Evolutionary conservation across 2,113 vertebrate species (phyloP).

Genomic region (Phyllostomus hastatus): DNA sequence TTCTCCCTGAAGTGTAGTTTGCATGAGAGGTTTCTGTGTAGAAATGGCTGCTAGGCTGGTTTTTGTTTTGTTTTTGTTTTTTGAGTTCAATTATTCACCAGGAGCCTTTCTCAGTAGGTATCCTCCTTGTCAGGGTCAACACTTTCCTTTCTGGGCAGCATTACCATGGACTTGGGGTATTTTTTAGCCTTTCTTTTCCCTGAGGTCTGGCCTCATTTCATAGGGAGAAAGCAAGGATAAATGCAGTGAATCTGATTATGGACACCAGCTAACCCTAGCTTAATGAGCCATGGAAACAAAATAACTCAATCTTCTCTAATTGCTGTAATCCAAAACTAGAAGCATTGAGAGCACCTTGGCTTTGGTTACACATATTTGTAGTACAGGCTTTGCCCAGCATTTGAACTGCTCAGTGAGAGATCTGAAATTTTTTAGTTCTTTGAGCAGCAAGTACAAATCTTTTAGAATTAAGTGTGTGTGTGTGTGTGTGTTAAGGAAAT

Average conservation of each 20-base stretch:
- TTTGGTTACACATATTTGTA: conserved; percentile 39
- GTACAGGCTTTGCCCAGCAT: neutral
- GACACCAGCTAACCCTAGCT: conserved; percentile 19
- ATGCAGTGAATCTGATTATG: conserved; percentile 57
- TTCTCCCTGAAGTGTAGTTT: neutral
- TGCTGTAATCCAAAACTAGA: conserved; percentile 41
- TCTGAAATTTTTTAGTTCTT: neutral
- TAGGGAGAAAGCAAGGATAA: neutral
- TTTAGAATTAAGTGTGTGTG: neutral
- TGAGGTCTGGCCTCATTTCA: conserved; percentile 28
- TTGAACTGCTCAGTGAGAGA: neutral
- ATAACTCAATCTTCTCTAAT: conserved; percentile 44
- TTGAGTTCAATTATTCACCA: neutral
- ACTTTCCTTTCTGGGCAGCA: conserved; percentile 14
- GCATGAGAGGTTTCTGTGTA: neutral
- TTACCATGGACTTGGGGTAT: neutral
- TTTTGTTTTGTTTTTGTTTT: neutral
- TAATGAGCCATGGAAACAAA: conserved; percentile 66
- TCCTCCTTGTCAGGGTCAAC: neutral
- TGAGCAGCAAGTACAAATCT: neutral
- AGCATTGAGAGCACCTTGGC: neutral
- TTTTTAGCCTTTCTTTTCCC: neutral
- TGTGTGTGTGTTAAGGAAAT: neutral
- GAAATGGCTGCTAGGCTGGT: neutral
- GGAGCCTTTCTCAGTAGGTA: neutral